Evolutionary conservation across 2,113 vertebrate genomes (phyloP).

Genomic region (Limnothrissa miodon): DNA sequence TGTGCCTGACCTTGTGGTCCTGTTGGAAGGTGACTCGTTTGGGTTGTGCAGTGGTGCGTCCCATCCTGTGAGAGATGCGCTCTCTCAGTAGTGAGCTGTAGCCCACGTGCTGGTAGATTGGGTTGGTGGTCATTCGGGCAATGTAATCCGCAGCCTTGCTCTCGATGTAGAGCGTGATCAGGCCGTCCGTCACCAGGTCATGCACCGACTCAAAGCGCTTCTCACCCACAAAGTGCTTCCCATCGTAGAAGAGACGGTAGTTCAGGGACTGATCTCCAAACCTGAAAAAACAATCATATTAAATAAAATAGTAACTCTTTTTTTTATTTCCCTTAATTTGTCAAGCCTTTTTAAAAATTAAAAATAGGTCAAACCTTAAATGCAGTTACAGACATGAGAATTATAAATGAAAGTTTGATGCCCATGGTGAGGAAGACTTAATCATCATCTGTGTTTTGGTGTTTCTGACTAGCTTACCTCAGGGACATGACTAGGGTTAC

Average conservation of each 20-base stretch:
- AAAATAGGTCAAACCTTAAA: too few species aligned
- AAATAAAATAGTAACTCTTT: too few species aligned
- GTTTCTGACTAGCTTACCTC: conserved; percentile 78
- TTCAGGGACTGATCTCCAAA: conserved; percentile 95
- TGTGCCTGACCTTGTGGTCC: conserved; percentile 81
- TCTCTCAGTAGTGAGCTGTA: conserved; percentile 92
- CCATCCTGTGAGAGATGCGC: conserved; percentile 84
- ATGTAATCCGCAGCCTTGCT: conserved; percentile 98
- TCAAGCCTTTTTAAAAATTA: too few species aligned
- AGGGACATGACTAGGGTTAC: too few species aligned
- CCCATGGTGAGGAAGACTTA: too few species aligned
- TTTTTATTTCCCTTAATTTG: too few species aligned
- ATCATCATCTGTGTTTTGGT: too few species aligned
- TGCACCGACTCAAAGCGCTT: conserved; percentile 96
- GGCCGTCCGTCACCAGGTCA: conserved; percentile 94
- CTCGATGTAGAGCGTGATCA: conserved; percentile 97
- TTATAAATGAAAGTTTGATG: too few species aligned
- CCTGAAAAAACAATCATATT: conserved; percentile 63
- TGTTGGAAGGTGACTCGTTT: conserved; percentile 82
- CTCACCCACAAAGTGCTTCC: conserved; percentile 97
- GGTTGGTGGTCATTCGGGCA: conserved; percentile 98
- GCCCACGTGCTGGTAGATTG: conserved; percentile 95
- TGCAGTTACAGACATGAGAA: too few species aligned
- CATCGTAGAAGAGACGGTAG: conserved; percentile 95
- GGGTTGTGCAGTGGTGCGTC: conserved; percentile 78